phyloP scores from a whole-genome alignment of 2,797 vertebrate species.

The Amphiprion clarkii region DNA sequence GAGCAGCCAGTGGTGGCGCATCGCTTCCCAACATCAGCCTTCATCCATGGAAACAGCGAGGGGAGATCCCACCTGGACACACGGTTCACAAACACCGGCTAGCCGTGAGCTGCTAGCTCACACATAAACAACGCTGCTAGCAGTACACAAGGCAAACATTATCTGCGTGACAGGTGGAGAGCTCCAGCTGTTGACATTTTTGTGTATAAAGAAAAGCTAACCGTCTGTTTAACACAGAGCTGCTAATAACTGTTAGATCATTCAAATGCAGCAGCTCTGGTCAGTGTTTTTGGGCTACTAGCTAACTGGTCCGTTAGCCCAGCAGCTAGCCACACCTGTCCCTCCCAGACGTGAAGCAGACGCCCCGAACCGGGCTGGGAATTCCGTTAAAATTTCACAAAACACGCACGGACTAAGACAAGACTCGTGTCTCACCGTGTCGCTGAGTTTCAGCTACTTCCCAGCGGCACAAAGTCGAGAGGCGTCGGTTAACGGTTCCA shows the following conservation, averaged over 20 bases:
- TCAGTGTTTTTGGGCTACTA: not conserved
- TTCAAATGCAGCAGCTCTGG: not conserved
- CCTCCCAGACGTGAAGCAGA: not conserved
- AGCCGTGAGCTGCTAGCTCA: not conserved
- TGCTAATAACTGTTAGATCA: not conserved
- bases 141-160: not conserved
- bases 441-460: not conserved
- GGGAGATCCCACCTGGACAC: slow-evolving; percentile 34
- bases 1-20: slow-evolving; percentile 98
- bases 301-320: slow-evolving; percentile 31
- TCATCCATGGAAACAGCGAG: slow-evolving; percentile 65
- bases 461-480: slow-evolving; percentile 17
- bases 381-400: too few relatives aligned
- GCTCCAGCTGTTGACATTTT: not conserved
- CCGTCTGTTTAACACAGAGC: not conserved
- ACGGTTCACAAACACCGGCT: not conserved
- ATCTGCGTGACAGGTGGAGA: not conserved
- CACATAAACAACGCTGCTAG: too few relatives aligned
- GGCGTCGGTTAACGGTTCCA: slow-evolving; percentile 20
- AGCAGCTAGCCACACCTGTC: slow-evolving; percentile 56
- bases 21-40: slow-evolving; percentile 82
- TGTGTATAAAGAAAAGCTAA: not conserved
- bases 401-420: accelerated
- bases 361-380: too few relatives aligned
- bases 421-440: not conserved